Conservation (phyloP, 1,140 invertebrate genomes). For the Penaeus japonicus region DNA sequence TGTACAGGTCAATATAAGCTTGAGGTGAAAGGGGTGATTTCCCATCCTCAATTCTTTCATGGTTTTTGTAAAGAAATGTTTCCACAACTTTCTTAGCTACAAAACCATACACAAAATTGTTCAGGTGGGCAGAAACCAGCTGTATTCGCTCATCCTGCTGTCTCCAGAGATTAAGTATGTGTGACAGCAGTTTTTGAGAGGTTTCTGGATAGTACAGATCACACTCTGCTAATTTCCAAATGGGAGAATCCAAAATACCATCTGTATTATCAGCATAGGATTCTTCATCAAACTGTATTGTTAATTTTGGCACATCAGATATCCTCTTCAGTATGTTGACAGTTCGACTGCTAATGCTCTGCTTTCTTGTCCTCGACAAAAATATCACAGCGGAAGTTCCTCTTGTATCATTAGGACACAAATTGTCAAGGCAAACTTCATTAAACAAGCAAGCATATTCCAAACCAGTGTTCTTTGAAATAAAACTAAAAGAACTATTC, state of each 20-base stretch:
- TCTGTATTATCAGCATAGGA: neutral
- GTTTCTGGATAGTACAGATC: slow-evolving; percentile 31
- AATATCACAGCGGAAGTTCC: slow-evolving; percentile 35
- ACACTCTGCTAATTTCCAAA: slow-evolving; percentile 31
- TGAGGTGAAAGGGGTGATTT: slow-evolving; percentile 17
- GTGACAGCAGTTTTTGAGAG: slow-evolving; percentile 19
- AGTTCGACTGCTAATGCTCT: neutral
- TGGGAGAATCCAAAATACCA: too few relatives aligned
- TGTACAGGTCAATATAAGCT: slow-evolving; percentile 35
- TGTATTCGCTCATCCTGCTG: neutral
- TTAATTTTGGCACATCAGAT: neutral
- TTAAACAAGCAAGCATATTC: slow-evolving; percentile 27
- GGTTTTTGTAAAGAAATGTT: neutral
- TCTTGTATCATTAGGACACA: neutral
- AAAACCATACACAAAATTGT: slow-evolving; percentile 16
- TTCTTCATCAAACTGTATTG: neutral
- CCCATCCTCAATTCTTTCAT: slow-evolving; percentile 26
- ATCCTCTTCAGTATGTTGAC: neutral
- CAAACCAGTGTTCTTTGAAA: slow-evolving; percentile 21
- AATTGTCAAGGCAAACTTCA: neutral
- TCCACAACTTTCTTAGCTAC: slow-evolving; percentile 21
- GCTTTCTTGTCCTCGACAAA: neutral
- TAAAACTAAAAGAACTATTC: slow-evolving; percentile 1
- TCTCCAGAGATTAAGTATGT: slow-evolving; percentile 18
- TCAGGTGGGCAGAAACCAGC: neutral